These are phyloP conservation scores for Kryptopterus vitreolus DNA, from an alignment of 2,797 vertebrate species.

Conservation along the genomic window DNA sequence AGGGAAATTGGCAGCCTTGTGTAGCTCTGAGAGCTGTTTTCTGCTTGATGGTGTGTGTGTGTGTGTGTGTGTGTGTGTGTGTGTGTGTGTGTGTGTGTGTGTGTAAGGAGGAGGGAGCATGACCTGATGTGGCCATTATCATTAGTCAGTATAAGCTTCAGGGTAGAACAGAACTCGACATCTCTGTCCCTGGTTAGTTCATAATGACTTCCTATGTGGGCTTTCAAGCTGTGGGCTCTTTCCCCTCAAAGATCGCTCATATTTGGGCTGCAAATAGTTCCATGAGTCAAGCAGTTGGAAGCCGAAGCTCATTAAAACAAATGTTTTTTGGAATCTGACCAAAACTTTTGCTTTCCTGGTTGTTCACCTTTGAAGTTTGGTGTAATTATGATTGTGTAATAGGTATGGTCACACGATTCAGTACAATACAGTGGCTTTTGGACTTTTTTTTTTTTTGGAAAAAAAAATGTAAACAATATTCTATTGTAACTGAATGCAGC, in stretches of 20 bases:
- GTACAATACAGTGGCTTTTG: background rate
- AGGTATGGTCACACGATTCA: background rate
- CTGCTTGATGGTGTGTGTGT: conserved; percentile 4
- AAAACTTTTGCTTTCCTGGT: background rate
- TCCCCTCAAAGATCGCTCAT: conserved; percentile 28
- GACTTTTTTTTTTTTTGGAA: background rate
- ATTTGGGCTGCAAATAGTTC: conserved; percentile 27
- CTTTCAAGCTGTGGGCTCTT: conserved; percentile 37
- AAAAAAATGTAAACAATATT: conserved; percentile 6
- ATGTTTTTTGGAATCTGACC: conserved; percentile 9
- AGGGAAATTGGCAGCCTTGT: conserved; percentile 9
- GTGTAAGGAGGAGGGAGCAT: conserved; percentile 15
- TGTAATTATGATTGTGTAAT: conserved; percentile 7
- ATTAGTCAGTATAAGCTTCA: conserved; percentile 43
- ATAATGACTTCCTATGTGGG: conserved; percentile 45
- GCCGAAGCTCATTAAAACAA: conserved; percentile 26
- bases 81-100: conserved; percentile 1
- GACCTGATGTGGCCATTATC: conserved; percentile 36
- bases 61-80: conserved; percentile 13
- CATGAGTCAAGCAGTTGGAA: conserved; percentile 50
- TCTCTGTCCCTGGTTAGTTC: conserved; percentile 35
- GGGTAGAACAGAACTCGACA: conserved; percentile 28
- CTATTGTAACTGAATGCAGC: background rate
- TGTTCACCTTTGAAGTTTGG: background rate
- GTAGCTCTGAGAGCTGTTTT: conserved; percentile 4